Conservation (phyloP, 1,140 invertebrate genomes). For the Bradynema listronoti region DNA sequence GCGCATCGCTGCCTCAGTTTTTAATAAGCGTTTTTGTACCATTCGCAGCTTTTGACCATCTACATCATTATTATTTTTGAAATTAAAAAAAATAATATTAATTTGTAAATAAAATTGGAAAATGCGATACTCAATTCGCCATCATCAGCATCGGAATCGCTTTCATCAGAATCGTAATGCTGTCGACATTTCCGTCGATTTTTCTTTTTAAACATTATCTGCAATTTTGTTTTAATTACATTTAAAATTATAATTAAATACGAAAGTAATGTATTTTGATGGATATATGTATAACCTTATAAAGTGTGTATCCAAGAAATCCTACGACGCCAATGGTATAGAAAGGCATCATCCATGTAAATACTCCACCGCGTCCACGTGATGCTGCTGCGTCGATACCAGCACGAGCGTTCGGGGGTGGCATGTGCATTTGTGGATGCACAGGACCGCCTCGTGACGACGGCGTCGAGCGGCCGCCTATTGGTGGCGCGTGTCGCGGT, state of each 20-base stretch:
- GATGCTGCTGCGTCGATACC: constrained; percentile 13
- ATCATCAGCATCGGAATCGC: too few species aligned
- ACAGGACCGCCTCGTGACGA: background rate
- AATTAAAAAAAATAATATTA: too few species aligned
- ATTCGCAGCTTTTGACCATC: constrained; percentile 25
- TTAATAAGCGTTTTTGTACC: constrained; percentile 26
- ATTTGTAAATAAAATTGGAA: too few species aligned
- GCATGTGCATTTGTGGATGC: constrained; percentile 13
- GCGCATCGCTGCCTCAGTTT: constrained; percentile 34
- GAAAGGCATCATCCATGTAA: constrained; percentile 52
- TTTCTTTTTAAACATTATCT: too few species aligned
- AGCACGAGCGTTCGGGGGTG: constrained; percentile 12
- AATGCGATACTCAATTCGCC: too few species aligned
- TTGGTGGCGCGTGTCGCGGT: constrained; percentile 19
- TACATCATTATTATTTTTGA: too few species aligned
- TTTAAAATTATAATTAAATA: too few species aligned
- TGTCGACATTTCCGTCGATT: too few species aligned
- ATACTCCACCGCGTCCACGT: constrained; percentile 38
- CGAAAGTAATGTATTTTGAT: too few species aligned
- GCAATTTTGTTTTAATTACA: too few species aligned
- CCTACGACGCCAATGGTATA: constrained; percentile 52
- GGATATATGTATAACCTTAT: constrained; percentile 50
- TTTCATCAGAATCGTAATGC: too few species aligned
- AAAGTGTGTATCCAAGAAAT: constrained; percentile 52
- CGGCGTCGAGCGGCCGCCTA: background rate